Conservation (phyloP, 2,113 vertebrate species). For the Macquaria ambigua region DNA sequence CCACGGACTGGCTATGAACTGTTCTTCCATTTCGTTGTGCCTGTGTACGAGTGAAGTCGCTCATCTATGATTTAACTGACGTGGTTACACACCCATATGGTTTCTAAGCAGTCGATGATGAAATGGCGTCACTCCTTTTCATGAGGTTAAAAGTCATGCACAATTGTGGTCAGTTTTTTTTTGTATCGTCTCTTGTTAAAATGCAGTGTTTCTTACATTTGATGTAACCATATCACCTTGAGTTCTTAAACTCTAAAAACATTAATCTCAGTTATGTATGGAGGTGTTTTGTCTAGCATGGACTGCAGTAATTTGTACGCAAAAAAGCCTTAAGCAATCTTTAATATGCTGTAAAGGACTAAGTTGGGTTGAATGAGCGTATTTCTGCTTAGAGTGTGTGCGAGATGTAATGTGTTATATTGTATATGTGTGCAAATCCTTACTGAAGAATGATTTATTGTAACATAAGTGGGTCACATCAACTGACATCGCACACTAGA, state of each 20-base stretch:
- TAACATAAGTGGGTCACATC: slow-evolving; percentile 57
- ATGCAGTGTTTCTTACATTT: slow-evolving; percentile 65
- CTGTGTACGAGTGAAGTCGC: slow-evolving; percentile 62
- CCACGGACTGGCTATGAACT: slow-evolving; percentile 41
- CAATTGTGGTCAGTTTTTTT: slow-evolving; percentile 35
- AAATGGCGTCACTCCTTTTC: slow-evolving; percentile 41
- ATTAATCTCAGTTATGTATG: slow-evolving; percentile 58
- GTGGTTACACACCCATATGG: slow-evolving; percentile 19
- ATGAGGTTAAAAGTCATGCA: slow-evolving; percentile 41
- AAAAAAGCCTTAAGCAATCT: slow-evolving; percentile 78
- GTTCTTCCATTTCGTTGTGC: slow-evolving; percentile 81
- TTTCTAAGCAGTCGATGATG: slow-evolving; percentile 41
- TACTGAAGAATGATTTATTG: slow-evolving; percentile 65
- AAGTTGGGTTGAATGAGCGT: slow-evolving; percentile 55
- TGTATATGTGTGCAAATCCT: slow-evolving; percentile 64
- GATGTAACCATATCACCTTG: slow-evolving; percentile 57
- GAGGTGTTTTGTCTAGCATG: slow-evolving; percentile 67
- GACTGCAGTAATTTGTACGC: slow-evolving; percentile 68
- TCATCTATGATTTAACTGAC: slow-evolving; percentile 58
- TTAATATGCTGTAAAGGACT: slow-evolving; percentile 66
- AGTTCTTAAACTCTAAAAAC: slow-evolving; percentile 57
- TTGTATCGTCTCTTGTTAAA: slow-evolving; percentile 58
- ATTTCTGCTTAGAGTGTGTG: slow-evolving; percentile 65
- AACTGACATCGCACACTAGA: slow-evolving; percentile 72
- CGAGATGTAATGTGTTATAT: slow-evolving; percentile 64